These are phyloP conservation scores for Antennarius striatus DNA, from an alignment of 2,113 vertebrate species.

Conservation along the genomic window DNA sequence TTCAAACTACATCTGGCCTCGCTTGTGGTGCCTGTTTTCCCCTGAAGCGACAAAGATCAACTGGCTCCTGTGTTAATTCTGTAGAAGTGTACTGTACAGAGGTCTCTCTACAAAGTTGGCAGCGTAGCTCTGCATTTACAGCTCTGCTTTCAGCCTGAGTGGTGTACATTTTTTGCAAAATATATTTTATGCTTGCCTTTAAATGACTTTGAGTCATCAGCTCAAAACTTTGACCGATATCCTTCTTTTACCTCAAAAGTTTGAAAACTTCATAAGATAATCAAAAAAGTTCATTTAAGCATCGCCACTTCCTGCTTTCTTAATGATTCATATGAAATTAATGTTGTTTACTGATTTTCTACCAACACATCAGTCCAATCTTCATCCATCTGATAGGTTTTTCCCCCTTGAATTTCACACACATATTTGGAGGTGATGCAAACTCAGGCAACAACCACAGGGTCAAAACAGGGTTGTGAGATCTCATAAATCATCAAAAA, in stretches of 20 bases:
- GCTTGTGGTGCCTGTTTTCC: slow-evolving; percentile 64
- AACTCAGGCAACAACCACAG: slow-evolving; percentile 67
- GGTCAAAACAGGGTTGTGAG: slow-evolving; percentile 68
- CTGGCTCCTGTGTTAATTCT: slow-evolving; percentile 63
- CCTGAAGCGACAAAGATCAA: slow-evolving; percentile 79
- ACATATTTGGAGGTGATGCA: slow-evolving; percentile 79
- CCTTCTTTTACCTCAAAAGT: slow-evolving; percentile 47
- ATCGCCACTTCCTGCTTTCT: slow-evolving; percentile 61
- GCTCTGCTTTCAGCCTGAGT: slow-evolving; percentile 19
- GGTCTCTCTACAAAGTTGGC: slow-evolving; percentile 32
- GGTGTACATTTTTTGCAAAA: slow-evolving; percentile 32
- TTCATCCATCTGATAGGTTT: slow-evolving; percentile 67
- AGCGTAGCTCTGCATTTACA: slow-evolving; percentile 14
- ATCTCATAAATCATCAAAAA: slow-evolving; percentile 76
- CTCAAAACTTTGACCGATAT: slow-evolving; percentile 54
- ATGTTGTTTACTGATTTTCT: slow-evolving; percentile 77
- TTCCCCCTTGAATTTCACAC: slow-evolving; percentile 60
- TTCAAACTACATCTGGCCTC: slow-evolving; percentile 65
- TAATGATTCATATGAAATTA: slow-evolving; percentile 73
- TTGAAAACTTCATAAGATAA: slow-evolving; percentile 42
- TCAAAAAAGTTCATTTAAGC: slow-evolving; percentile 50
- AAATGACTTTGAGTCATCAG: slow-evolving; percentile 52
- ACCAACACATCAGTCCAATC: slow-evolving; percentile 72
- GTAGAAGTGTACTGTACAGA: slow-evolving; percentile 56
- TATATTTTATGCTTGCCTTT: slow-evolving; percentile 21